phyloP scores from a whole-genome alignment of 2,797 vertebrate species.

The Arremon brunneinucha region DNA sequence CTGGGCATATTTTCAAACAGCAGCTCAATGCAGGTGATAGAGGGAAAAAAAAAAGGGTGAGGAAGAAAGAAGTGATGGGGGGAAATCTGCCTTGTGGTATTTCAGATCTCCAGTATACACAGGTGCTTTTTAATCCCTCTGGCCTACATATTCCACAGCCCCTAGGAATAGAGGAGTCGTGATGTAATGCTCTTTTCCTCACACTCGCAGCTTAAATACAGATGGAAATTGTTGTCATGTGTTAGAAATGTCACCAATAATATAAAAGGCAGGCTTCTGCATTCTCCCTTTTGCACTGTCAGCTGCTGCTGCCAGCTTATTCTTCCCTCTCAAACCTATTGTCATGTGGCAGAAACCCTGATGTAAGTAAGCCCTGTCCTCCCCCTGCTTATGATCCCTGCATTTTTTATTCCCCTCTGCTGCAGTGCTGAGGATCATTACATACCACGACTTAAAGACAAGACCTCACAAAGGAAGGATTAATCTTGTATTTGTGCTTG shows the following conservation, averaged over 20 bases:
- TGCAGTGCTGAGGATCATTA: slow-evolving; percentile 84
- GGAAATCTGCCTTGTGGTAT: slow-evolving; percentile 9
- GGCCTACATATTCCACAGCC: slow-evolving; percentile 76
- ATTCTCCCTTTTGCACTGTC: slow-evolving; percentile 79
- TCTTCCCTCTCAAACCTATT: slow-evolving; percentile 79
- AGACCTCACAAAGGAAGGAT: slow-evolving; percentile 88
- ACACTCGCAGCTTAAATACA: slow-evolving; percentile 81
- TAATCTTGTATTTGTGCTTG: slow-evolving; percentile 84
- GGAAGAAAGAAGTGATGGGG: neutral
- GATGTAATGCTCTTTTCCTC: slow-evolving; percentile 79
- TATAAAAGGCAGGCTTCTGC: slow-evolving; percentile 85
- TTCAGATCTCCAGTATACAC: slow-evolving; percentile 69
- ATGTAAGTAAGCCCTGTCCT: slow-evolving; percentile 79
- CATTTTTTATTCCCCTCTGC: slow-evolving; percentile 73
- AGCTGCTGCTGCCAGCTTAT: slow-evolving; percentile 80
- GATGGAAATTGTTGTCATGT: slow-evolving; percentile 93
- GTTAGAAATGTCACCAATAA: slow-evolving; percentile 91
- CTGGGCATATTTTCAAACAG: slow-evolving; percentile 19
- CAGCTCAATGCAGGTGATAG: neutral
- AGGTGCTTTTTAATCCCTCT: slow-evolving; percentile 83
- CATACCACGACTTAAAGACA: slow-evolving; percentile 82
- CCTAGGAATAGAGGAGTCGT: slow-evolving; percentile 74
- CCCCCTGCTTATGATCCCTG: slow-evolving; percentile 72
- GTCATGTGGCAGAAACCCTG: slow-evolving; percentile 86
- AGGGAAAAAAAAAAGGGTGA: neutral